Evolutionary conservation across 1,140 invertebrate species (phyloP).

Genomic region (Hermetia illucens): DNA sequence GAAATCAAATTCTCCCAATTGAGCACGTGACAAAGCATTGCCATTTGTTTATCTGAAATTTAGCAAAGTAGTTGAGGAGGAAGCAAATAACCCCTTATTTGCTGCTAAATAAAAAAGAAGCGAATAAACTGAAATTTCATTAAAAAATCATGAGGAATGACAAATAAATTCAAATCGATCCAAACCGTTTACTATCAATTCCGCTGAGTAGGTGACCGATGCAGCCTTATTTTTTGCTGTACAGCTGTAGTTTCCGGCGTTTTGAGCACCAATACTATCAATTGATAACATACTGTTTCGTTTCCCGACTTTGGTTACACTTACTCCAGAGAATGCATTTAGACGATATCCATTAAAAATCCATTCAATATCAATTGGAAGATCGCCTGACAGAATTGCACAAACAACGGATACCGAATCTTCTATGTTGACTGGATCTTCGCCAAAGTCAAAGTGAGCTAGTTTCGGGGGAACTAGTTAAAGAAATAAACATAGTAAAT

Average conservation of each 20-base stretch:
- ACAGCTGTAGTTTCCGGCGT: slow-evolving; percentile 62
- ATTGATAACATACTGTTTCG: slow-evolving; percentile 51
- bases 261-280: slow-evolving; percentile 47
- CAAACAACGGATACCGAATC: slow-evolving; percentile 57
- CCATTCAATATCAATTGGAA: slow-evolving; percentile 52
- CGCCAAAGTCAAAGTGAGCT: slow-evolving; percentile 42
- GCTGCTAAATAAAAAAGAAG: slow-evolving; percentile 4
- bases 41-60: no score
- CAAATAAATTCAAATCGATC: slow-evolving; percentile 7
- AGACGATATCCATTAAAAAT: slow-evolving; percentile 7
- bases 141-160: slow-evolving; percentile 11
- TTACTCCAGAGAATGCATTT: slow-evolving; percentile 35
- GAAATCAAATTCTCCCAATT: no score
- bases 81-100: no score
- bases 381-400: slow-evolving; percentile 52
- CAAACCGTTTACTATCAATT: slow-evolving; percentile 53
- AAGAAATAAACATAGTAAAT: slow-evolving; percentile 11
- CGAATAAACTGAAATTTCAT: slow-evolving; percentile 5
- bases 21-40: no score
- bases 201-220: slow-evolving; percentile 42
- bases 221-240: slow-evolving; percentile 51
- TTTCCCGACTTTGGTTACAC: slow-evolving; percentile 45
- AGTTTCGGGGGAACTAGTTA: slow-evolving; percentile 50
- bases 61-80: no score
- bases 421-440: slow-evolving; percentile 46